These are phyloP conservation scores for Eumacrocentrus americanus DNA, from an alignment of 2,888 invertebrate genomes.

Conservation along the genomic window DNA sequence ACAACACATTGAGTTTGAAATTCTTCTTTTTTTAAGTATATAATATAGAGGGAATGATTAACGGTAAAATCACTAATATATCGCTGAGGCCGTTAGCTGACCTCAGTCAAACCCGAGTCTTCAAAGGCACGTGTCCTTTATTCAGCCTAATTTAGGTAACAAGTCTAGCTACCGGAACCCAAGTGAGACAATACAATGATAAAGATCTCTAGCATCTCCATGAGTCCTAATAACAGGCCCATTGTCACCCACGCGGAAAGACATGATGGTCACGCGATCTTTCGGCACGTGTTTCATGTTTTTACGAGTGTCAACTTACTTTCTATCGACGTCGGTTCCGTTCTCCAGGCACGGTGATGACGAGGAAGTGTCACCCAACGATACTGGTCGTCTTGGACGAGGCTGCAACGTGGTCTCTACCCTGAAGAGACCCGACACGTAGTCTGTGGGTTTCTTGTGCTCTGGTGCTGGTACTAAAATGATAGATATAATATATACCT, in stretches of 20 bases:
- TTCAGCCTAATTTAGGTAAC: background rate
- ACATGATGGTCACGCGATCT: constrained; percentile 1
- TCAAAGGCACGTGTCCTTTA: constrained; percentile 5
- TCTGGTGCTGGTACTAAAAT: constrained; percentile 69
- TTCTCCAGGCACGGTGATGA: constrained; percentile 42
- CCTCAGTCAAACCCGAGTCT: background rate
- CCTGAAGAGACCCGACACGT: constrained; percentile 71
- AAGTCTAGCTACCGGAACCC: constrained; percentile 4
- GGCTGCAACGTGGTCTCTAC: constrained; percentile 65
- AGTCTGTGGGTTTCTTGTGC: constrained; percentile 73
- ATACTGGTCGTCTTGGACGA: constrained; percentile 57
- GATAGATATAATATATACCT: constrained; percentile 33
- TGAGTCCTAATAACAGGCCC: background rate
- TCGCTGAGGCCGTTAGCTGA: background rate
- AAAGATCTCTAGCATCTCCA: background rate
- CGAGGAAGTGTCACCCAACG: constrained; percentile 49
- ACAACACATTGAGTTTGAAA: background rate
- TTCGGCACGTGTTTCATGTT: background rate
- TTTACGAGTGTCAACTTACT: constrained; percentile 40
- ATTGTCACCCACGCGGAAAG: background rate
- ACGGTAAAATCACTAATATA: background rate
- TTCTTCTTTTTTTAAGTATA: background rate
- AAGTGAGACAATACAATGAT: constrained; percentile 3
- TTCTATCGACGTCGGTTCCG: constrained; percentile 49
- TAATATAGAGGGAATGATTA: background rate